Base-by-base conservation (phyloP, 2,797 vertebrate species). In the Molothrus aeneus region DNA sequence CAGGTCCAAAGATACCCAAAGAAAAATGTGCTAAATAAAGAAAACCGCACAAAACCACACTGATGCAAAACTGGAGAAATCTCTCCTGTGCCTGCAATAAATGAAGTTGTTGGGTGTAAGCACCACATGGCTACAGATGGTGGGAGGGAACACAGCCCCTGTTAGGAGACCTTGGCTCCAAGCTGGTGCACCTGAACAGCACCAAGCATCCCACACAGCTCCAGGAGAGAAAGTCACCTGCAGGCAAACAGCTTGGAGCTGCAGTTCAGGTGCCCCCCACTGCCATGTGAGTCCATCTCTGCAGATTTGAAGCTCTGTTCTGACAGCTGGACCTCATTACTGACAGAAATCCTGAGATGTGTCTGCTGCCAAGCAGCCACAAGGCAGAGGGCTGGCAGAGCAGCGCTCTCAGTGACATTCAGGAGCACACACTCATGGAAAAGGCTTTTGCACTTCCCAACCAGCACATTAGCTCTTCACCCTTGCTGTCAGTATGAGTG, bases 241-340 rank as follows among this genome's bases (percentile, higher is more conserved):
- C 56, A 77, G 40, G 28, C 54, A 84, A 79, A 72, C 59, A 74
- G 77, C 60, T 59, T 75, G 78, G 83, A 74, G 31, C n/a, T 74
- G 32, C 36, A 65, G 28, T 1, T 60, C 32, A 53, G 79, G 65
- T 45, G 32, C 57, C 51, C 3, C 3, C 14, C 31, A 36, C 38
- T 59, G 70, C 68, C 60, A 16, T 0, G 16, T 0, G 2, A 91
- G 40, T 7, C 59, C 71, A 53, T 22, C 66, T 65, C 83, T 38
- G 31, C 80, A 48, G 79, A 66, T 56, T 24, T 7, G 11, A 50
- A 64, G 70, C 18, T 60, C 31, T 57, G 12, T 17, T 82, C 87
- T 70, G 61, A 87, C 84, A 91, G 61, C 81, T 68, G 79, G 87
- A 68, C 74, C 94, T 91, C 89, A 47, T 92, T 87, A 88, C 31